phyloP scores from a whole-genome alignment of 2,797 vertebrate species.

The Syncerus caffer region DNA sequence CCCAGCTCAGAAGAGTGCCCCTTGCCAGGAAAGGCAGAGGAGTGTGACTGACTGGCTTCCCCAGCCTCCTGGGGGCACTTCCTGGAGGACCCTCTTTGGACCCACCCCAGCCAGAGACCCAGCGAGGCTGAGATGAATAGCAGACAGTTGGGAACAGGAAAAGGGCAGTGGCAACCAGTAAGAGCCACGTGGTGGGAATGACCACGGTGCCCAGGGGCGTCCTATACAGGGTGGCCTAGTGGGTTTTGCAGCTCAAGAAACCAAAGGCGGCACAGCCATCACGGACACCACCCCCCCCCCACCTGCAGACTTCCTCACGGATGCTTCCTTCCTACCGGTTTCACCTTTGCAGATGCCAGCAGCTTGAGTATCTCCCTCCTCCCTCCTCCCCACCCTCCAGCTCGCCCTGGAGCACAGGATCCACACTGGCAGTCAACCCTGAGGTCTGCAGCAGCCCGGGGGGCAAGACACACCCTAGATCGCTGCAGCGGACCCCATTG shows the following conservation, averaged over 20 bases:
- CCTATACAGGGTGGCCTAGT: neutral
- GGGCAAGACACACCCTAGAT: neutral
- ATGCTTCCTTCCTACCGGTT: neutral
- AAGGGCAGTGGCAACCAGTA: neutral
- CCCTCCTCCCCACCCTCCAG: too few relatives aligned
- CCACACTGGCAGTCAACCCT: neutral
- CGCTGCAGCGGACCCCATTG: neutral
- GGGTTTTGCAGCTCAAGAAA: neutral
- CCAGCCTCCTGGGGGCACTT: neutral
- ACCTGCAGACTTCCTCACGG: too few relatives aligned
- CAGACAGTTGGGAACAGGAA: neutral
- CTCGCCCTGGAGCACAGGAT: neutral
- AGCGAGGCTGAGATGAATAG: neutral
- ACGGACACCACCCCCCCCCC: fast-evolving
- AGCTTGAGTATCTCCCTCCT: neutral
- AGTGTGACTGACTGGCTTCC: neutral
- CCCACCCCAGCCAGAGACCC: neutral
- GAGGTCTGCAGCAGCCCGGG: neutral
- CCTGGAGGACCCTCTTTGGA: neutral
- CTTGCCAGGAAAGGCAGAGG: neutral
- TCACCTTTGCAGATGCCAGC: neutral
- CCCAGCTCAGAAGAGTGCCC: neutral
- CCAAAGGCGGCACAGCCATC: neutral
- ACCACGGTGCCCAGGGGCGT: fast-evolving
- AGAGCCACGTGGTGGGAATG: neutral